Evolutionary conservation across 2,888 invertebrate species (phyloP).

Genomic region (Augochlorella aurata): DNA sequence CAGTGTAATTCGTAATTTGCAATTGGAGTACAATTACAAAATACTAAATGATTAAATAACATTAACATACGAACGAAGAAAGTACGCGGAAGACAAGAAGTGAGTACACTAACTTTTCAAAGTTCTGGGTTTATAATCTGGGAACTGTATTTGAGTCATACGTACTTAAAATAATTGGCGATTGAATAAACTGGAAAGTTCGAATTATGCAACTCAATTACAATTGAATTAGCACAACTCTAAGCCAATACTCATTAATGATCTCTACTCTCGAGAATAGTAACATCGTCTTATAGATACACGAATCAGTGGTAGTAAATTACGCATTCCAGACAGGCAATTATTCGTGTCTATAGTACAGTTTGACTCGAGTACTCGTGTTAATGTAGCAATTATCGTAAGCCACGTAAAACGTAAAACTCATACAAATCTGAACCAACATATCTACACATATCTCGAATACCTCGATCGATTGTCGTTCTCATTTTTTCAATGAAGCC

Average conservation of each 20-base stretch:
- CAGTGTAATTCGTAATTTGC: no score
- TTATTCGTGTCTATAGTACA: neutral
- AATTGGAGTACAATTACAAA: no score
- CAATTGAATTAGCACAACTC: no score
- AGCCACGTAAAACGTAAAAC: constrained; percentile 25
- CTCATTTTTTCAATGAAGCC: constrained; percentile 62
- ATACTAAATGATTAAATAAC: no score
- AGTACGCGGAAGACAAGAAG: no score
- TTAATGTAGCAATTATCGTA: constrained; percentile 7
- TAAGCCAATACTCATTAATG: neutral
- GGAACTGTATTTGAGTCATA: no score
- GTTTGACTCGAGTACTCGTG: neutral
- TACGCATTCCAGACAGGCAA: neutral
- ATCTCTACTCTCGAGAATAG: neutral
- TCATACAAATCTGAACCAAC: constrained; percentile 40
- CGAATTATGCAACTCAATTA: no score
- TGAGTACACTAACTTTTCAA: no score
- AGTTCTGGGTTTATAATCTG: no score
- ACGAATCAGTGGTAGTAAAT: neutral
- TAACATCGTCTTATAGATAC: neutral
- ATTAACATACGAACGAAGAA: no score
- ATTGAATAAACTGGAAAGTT: no score
- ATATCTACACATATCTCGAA: constrained; percentile 46
- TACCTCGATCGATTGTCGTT: constrained; percentile 63
- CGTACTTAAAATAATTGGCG: no score